Percentiles rank a stretch among this genome's conserved stretches.
Conservation (phyloP, 2,113 vertebrate genomes). For the Myrmophylax atrothorax region DNA sequence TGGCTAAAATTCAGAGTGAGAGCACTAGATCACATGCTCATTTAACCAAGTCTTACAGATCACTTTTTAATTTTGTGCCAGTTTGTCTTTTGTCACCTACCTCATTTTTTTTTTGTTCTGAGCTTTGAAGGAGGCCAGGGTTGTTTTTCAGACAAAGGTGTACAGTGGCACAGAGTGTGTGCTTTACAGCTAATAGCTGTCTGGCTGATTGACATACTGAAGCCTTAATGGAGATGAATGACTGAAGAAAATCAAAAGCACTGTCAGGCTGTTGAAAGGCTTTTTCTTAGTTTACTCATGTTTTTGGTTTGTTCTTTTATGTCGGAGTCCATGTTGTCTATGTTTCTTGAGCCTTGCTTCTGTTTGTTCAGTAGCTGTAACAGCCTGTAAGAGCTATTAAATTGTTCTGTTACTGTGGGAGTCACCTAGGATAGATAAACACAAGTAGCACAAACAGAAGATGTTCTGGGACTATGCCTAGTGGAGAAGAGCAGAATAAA, state of each 20-base stretch:
- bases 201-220: not conserved
- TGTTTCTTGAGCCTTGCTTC: not conserved
- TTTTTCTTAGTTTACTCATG: not conserved
- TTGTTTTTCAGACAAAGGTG: not conserved
- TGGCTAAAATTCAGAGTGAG: not conserved
- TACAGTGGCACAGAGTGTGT: not conserved
- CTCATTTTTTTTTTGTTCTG: not conserved
- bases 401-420: not conserved
- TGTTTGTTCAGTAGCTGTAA: not conserved
- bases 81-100: not conserved
- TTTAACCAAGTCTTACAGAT: not conserved
- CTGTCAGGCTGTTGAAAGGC: not conserved
- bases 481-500: constrained; percentile 8
- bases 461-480: not conserved
- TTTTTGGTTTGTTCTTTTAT: not conserved
- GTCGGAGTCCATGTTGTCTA: not conserved
- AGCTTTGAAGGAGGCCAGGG: not conserved
- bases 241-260: not conserved
- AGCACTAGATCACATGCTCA: not conserved
- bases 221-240: not conserved
- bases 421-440: not conserved
- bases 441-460: not conserved
- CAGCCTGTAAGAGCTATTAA: not conserved
- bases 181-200: not conserved
- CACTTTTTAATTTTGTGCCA: not conserved